Evolutionary conservation across 2,797 vertebrate genomes (phyloP), one percentile per base, ranked within the genome.

Genomic region (Carcharodon carcharias): DNA sequence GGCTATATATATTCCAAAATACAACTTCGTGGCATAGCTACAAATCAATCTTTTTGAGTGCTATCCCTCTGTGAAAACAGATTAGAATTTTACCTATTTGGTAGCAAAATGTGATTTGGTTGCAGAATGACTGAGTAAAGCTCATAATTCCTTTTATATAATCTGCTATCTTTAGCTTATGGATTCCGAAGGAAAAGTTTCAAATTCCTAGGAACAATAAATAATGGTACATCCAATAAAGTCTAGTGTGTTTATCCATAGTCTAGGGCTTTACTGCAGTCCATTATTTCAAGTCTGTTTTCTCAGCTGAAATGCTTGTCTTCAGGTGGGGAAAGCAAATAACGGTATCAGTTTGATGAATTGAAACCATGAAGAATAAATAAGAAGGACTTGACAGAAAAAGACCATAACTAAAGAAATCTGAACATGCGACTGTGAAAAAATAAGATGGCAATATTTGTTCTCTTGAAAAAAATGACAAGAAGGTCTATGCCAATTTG

Each of bases 251-350:
- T 54, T 69, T 69, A 56, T 71, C 40, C 63, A 71, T 95, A 67
- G 69, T 50, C n/a, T 95, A 6, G 40, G 93, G 23, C 65, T 50
- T 95, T 45, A 31, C 65, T 54, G 93, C 93, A 95, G 35, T 14
- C 40, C 40, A 69, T 91, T 61, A 91, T 69, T 95, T 95, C 8
- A 50, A 69, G 50, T 31, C 67, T 71, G 1, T 95, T 95, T 95
- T 95, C 40, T 95, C 93, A 71, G 93, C n/a, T 94, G 92, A 94
- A 67, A 67, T 45, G 40, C 92, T 94, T 2, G 65, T 35, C 45
- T 95, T 95, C 67, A 95, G 67, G 93, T 50, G 93, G 93, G 67
- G 26, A 95, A 73, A 95, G 67, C 26, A 95, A 95, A 95, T 95
- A 69, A 94, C n/a, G 18, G 1, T 94, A 94, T 45, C 61, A 95